Base-by-base conservation (phyloP, 1,140 invertebrate species). In the Chrysopa pallens region DNA sequence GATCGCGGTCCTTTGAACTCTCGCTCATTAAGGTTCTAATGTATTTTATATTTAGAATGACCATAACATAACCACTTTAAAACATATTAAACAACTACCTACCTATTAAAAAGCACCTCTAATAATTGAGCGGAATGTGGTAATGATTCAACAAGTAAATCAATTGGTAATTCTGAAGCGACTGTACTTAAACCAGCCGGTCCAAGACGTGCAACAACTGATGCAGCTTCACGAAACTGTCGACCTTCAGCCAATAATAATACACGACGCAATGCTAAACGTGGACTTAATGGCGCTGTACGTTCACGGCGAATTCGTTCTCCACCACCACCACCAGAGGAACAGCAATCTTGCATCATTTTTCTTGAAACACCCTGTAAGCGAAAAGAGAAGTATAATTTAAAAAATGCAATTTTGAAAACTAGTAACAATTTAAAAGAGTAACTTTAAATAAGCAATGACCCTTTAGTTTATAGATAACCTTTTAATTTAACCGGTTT, bases 61-160 rank as follows among this genome's bases (percentile, higher is more conserved):
- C n/a, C n/a, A n/a, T n/a, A n/a, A n/a, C n/a, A n/a, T n/a, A n/a
- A n/a, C n/a, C n/a, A n/a, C n/a, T n/a, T n/a, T n/a, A n/a, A n/a
- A 8, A 38, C 8, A 9, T n/a, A 39, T 14, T n/a, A n/a, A n/a
- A n/a, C n/a, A 38, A 12, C 12, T 15, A 51, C 54, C 58, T 52
- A 68, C 72, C 85, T 84, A 44, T 77, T 74, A 52, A 89, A 84
- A 1, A 93, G 68, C 0, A 85, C 83, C 58, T 93, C 88, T 37
- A 94, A 61, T 33, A 93, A 67, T 46, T 83, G 78, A 1, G 90
- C 70, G 39, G 81, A 86, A 56, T 87, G 78, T 2, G 89, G 89
- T 60, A 93, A 68, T 4, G 84, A 75, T 49, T 92, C 87, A 17
- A 91, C 76, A 49, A 93, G 70, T 48, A 88, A 63, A 55, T 92